Percentiles rank a stretch among this genome's conserved stretches.
phyloP scores from a whole-genome alignment of 2,797 vertebrate species.

The Oreochromis grahami region DNA sequence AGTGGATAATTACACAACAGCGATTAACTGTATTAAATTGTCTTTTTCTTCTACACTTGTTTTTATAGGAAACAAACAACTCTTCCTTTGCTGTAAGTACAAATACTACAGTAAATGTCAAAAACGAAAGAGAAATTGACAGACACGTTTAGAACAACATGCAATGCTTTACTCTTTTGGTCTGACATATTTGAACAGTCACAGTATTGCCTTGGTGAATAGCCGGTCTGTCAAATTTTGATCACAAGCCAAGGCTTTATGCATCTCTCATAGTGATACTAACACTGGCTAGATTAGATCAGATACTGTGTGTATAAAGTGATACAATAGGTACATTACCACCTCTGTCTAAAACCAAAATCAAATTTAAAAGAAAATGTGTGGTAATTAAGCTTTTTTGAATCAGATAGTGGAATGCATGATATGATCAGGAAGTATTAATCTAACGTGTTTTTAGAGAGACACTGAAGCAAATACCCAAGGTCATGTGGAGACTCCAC shows the following conservation, averaged over 20 bases:
- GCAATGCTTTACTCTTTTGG: not conserved
- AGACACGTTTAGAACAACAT: fast-evolving
- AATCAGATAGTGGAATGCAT: fast-evolving
- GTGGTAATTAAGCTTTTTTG: not conserved
- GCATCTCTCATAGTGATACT: fast-evolving
- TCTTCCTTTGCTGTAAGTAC: fast-evolving
- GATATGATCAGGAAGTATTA: fast-evolving
- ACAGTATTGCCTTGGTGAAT: fast-evolving
- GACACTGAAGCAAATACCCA: not conserved
- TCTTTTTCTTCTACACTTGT: fast-evolving
- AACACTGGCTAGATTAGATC: fast-evolving
- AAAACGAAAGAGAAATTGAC: fast-evolving
- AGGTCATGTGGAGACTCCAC: not conserved
- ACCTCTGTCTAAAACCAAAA: fast-evolving
- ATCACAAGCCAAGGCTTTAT: not conserved
- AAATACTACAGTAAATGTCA: fast-evolving
- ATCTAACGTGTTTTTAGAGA: not conserved
- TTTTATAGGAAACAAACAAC: not conserved
- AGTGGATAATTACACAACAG: fast-evolving
- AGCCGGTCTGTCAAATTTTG: not conserved
- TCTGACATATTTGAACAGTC: not conserved
- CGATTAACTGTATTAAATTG: not conserved
- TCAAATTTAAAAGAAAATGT: not conserved
- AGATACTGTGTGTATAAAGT: fast-evolving
- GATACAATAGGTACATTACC: not conserved